Percentiles rank a stretch among this genome's conserved stretches.
These are phyloP conservation scores for Sorex fumeus DNA, from an alignment of 2,113 vertebrate genomes.

Conservation along the genomic window DNA sequence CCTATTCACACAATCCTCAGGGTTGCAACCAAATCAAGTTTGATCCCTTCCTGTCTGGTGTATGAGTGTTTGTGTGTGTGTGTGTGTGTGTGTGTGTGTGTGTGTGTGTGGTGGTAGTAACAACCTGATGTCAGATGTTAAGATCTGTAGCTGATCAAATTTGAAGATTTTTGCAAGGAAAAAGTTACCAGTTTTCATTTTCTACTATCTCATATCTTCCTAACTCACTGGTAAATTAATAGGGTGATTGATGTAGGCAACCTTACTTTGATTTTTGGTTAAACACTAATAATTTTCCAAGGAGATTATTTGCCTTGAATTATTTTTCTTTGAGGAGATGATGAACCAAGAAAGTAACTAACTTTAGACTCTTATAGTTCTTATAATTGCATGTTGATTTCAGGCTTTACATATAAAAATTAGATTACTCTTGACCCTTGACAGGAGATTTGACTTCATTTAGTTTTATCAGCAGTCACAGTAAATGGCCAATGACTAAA, in stretches of 20 bases:
- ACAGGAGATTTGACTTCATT: conserved; percentile 72
- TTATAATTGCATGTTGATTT: conserved; percentile 64
- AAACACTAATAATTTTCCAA: conserved; percentile 51
- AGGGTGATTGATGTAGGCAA: not conserved
- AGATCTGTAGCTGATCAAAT: conserved; percentile 22
- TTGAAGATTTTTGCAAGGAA: conserved; percentile 45
- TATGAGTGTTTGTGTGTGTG: not conserved
- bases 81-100: not conserved
- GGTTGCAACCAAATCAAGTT: not conserved
- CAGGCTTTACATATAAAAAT: conserved; percentile 74
- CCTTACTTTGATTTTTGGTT: conserved; percentile 64
- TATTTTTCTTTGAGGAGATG: conserved; percentile 62
- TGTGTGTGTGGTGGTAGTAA: not conserved
- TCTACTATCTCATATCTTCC: conserved; percentile 15
- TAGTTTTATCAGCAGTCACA: conserved; percentile 59
- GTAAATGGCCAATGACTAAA: conserved; percentile 49
- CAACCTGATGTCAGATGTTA: not conserved
- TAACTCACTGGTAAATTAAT: conserved; percentile 47
- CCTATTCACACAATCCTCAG: not conserved
- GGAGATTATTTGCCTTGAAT: conserved; percentile 62
- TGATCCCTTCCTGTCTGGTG: not conserved
- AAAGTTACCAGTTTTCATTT: conserved; percentile 24
- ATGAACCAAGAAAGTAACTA: conserved; percentile 55
- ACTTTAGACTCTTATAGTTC: conserved; percentile 11
- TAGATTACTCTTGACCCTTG: conserved; percentile 64